Percentiles rank a stretch among this genome's conserved stretches.
These are phyloP conservation scores for Speoplatyrhinus poulsoni DNA, from an alignment of 2,113 vertebrate species.

Conservation along the genomic window DNA sequence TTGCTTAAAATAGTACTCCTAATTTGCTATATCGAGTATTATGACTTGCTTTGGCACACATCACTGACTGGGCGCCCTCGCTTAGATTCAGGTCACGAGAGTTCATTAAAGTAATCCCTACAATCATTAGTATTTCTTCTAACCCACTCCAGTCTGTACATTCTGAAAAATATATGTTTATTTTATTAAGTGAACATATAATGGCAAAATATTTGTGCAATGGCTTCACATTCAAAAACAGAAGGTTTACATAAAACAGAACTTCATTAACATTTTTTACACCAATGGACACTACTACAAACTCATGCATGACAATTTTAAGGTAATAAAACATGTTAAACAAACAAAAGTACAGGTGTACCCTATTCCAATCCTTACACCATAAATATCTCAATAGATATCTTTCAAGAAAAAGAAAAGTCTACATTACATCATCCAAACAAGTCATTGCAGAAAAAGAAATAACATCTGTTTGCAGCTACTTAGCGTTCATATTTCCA, in stretches of 20 bases:
- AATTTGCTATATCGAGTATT: not conserved
- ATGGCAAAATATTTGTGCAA: not conserved
- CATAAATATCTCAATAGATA: constrained; percentile 32
- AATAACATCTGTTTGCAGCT: constrained; percentile 1
- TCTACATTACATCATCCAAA: not conserved
- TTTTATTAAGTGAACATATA: no score
- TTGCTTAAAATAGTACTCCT: constrained; percentile 6
- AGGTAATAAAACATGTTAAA: constrained; percentile 21
- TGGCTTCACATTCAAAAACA: not conserved
- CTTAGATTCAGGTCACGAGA: no score
- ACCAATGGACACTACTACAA: constrained; percentile 30
- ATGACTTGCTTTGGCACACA: not conserved
- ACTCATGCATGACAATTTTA: not conserved
- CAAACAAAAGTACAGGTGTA: constrained; percentile 51
- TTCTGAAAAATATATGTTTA: no score
- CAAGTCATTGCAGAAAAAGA: constrained; percentile 19
- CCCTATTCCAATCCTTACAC: constrained; percentile 19
- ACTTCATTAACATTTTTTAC: constrained; percentile 11
- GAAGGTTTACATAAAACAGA: not conserved
- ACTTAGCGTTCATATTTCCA: not conserved
- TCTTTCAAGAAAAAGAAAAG: not conserved
- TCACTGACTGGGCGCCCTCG: not conserved
- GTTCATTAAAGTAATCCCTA: no score
- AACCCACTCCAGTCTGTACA: no score
- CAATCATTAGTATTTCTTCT: no score